Evolutionary conservation across 2,888 invertebrate genomes (phyloP), one percentile per base, ranked within the genome.

Genomic region (Tipula unca): DNA sequence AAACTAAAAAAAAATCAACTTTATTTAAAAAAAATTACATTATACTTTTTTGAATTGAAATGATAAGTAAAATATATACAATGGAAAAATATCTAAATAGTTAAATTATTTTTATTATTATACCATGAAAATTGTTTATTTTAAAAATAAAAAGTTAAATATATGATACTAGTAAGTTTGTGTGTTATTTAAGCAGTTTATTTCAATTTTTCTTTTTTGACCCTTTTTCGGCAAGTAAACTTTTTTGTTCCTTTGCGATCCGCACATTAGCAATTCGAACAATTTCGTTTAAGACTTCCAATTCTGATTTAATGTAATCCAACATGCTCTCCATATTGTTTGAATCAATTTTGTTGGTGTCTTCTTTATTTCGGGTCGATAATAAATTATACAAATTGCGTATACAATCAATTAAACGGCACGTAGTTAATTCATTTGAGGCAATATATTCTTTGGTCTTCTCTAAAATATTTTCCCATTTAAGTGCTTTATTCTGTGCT

Each of bases 401-500:
- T 5, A 91, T 88, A n/a, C 89, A 90, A 86, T 91, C 90, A 1
- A 89, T 86, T 0, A 90, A 87, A 4, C 89, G 89, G 42, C 89
- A 88, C 42, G 87, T 89, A 86, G 88, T 89, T 17, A 89, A 86
- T 29, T 89, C 88, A 86, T 89, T 89, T 1, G 87, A 87, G 10
- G 87, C 87, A 0, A 90, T 88, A 0, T 87, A 86, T 85, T 89
- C 88, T 87, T 90, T 90, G 36, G 89, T 89, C 3, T 87, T 87
- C 0, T 88, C 88, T 10, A 91, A 69, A 8, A 89, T 89, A 85
- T 89, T 90, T 86, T 91, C 91, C 90, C 90, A 90, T 85, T 89
- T 89, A 0, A 89, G 87, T 32, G 89, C 89, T 82, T 89, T 88
- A 0, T 87, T 86, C 0, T 88, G 88, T 1, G 90, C 88, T 10